Percentiles rank a stretch among this genome's conserved stretches.
Conservation (phyloP, 1,140 invertebrate species). For the Leptinotarsa texana region DNA sequence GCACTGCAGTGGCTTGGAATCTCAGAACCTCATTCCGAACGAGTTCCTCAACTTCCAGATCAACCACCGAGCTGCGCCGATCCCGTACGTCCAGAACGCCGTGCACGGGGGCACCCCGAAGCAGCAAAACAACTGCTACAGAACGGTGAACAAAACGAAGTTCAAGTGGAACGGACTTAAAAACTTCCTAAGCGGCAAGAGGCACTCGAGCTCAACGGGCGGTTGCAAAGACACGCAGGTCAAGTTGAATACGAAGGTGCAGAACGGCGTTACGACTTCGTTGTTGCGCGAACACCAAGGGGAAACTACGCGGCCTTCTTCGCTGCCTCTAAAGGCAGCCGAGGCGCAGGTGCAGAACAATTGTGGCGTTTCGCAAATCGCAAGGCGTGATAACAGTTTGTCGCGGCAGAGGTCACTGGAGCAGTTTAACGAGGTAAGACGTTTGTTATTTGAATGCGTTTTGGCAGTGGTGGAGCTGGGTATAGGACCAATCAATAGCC, state of each 20-base stretch:
- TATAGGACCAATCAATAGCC: too few species aligned
- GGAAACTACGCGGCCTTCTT: constrained; percentile 50
- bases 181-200: constrained; percentile 50
- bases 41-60: constrained; percentile 52
- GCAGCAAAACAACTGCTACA: constrained; percentile 56
- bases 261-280: constrained; percentile 50
- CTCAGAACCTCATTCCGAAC: constrained; percentile 54
- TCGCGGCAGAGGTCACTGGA: constrained; percentile 66
- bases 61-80: constrained; percentile 62
- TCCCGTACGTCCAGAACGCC: constrained; percentile 77
- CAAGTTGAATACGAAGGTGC: constrained; percentile 51
- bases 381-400: constrained; percentile 51
- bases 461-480: not conserved
- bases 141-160: constrained; percentile 33
- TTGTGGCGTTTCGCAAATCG: constrained; percentile 44
- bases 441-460: not conserved
- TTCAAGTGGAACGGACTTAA: constrained; percentile 52
- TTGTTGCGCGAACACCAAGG: constrained; percentile 42
- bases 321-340: constrained; percentile 46
- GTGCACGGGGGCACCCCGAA: constrained; percentile 65
- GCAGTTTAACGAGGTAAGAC: constrained; percentile 65
- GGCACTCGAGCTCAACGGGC: constrained; percentile 24
- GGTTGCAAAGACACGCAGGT: constrained; percentile 61
- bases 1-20: constrained; percentile 59
- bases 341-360: constrained; percentile 41